phyloP scores from a whole-genome alignment of 1,140 invertebrate species.

The Bombus waltoni region DNA sequence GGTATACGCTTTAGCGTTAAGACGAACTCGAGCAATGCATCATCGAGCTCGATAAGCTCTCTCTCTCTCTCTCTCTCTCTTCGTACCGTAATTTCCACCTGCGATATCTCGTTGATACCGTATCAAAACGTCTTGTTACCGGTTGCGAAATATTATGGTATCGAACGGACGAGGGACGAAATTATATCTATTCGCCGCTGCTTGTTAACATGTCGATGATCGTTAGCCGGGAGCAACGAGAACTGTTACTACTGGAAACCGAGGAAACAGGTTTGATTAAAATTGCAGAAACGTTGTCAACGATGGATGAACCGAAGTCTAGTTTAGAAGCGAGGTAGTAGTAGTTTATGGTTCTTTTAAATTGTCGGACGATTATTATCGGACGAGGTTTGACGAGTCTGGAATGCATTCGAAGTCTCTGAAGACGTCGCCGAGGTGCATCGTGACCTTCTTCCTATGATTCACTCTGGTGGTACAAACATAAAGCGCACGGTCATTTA shows the following conservation, averaged over 20 bases:
- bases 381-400: background rate
- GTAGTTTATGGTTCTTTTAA: background rate
- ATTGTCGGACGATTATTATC: background rate
- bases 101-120: constrained; percentile 34
- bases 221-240: background rate
- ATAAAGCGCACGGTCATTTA: constrained; percentile 26
- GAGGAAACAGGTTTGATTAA: constrained; percentile 5
- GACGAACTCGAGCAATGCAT: constrained; percentile 22
- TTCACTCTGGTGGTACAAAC: constrained; percentile 16
- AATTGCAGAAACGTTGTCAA: background rate
- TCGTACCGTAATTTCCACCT: constrained; percentile 29
- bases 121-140: constrained; percentile 24
- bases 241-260: background rate
- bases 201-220: background rate
- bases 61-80: too few species aligned
- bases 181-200: constrained; percentile 11
- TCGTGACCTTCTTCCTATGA: constrained; percentile 44
- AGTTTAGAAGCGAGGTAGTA: background rate
- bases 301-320: background rate
- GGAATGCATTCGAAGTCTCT: too few species aligned
- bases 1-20: background rate
- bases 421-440: background rate
- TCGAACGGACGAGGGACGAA: constrained; percentile 5
- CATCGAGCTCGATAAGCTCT: constrained; percentile 26
- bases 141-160: background rate